Evolutionary conservation across 1,140 invertebrate genomes (phyloP).

Genomic region (Reticulitermes speratus): DNA sequence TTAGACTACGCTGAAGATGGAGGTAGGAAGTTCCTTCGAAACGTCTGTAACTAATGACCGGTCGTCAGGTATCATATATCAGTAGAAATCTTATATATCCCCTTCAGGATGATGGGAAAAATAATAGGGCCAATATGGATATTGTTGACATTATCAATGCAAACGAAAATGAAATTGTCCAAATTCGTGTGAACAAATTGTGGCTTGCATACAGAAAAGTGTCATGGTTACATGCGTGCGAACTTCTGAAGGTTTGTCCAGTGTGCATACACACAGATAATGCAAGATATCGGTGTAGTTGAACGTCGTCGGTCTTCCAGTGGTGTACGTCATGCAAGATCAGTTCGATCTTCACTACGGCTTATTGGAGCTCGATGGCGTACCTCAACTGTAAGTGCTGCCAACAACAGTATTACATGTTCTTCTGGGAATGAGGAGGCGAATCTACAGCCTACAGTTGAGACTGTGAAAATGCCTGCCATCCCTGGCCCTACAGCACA

Average conservation of each 20-base stretch:
- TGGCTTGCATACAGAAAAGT: neutral
- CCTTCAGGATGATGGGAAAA: too few species aligned
- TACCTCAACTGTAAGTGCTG: neutral
- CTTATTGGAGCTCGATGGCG: conserved; percentile 50
- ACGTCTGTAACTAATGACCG: too few species aligned
- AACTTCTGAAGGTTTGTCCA: neutral
- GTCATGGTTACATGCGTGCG: neutral
- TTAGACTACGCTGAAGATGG: too few species aligned
- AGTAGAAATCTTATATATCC: too few species aligned
- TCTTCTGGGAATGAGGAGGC: neutral
- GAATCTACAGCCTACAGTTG: neutral
- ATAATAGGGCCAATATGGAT: too few species aligned
- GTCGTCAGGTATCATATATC: too few species aligned
- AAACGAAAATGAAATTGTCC: too few species aligned
- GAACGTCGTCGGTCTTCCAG: conserved; percentile 1
- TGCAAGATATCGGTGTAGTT: conserved; percentile 20
- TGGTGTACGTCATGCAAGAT: conserved; percentile 59
- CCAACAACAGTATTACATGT: neutral
- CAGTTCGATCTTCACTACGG: conserved; percentile 68
- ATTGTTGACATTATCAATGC: too few species aligned
- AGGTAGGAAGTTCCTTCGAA: too few species aligned
- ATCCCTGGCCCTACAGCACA: neutral
- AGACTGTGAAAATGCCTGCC: neutral
- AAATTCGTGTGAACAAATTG: neutral
- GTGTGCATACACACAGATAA: neutral